A percentile compares a stretch with the other conserved stretches of the same genome.
These are phyloP conservation scores for Polylopha cassiicola DNA, from an alignment of 2,888 invertebrate species.

Conservation along the genomic window DNA sequence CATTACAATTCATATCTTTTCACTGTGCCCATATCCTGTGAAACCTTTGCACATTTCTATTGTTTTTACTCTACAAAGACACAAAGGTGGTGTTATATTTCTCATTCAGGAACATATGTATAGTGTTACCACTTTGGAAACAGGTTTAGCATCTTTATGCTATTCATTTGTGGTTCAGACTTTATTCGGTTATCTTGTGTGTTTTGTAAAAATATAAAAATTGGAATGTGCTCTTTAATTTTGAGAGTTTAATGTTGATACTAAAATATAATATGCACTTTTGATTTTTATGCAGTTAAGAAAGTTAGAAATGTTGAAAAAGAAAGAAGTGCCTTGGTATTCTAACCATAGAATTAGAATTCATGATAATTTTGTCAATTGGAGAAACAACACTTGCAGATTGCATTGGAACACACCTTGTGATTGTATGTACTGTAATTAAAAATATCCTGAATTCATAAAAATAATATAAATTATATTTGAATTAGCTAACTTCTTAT, in stretches of 20 bases:
- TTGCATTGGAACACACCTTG: slow-evolving; percentile 63
- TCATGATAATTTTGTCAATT: slow-evolving; percentile 57
- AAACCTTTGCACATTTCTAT: slow-evolving; percentile 24
- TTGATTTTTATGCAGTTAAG: background rate
- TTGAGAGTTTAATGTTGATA: background rate
- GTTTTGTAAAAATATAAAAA: slow-evolving; percentile 23
- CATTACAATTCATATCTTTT: too few relatives aligned
- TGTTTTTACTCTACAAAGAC: slow-evolving; percentile 41
- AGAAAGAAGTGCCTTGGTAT: slow-evolving; percentile 67
- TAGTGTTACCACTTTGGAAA: slow-evolving; percentile 47
- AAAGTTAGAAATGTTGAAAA: slow-evolving; percentile 55
- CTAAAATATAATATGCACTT: too few relatives aligned
- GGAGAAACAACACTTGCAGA: slow-evolving; percentile 56
- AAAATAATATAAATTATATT: too few relatives aligned
- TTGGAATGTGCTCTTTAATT: slow-evolving; percentile 3
- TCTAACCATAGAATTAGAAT: slow-evolving; percentile 58
- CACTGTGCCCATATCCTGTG: slow-evolving; percentile 8
- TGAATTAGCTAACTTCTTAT: too few relatives aligned
- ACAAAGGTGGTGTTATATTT: slow-evolving; percentile 38
- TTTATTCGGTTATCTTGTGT: slow-evolving; percentile 33
- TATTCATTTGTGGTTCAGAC: slow-evolving; percentile 43
- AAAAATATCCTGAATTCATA: too few relatives aligned
- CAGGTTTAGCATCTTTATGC: slow-evolving; percentile 46
- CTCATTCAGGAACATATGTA: slow-evolving; percentile 33
- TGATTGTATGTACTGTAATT: slow-evolving; percentile 71